phyloP scores from a whole-genome alignment of 1,140 invertebrate species.

The Apis laboriosa region DNA sequence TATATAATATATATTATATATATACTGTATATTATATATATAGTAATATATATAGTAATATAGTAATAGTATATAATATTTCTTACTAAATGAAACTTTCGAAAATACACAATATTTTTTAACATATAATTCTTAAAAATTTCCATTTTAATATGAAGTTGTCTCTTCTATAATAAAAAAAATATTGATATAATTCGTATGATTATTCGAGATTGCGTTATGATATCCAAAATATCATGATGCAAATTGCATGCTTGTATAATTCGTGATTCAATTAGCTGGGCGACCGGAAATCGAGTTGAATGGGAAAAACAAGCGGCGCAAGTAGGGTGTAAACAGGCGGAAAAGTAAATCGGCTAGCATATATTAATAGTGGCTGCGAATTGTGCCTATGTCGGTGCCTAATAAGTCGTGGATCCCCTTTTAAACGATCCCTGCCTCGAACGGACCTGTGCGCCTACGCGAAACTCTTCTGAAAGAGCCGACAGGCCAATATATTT shows the following conservation, averaged over 20 bases:
- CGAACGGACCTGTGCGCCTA: constrained; percentile 52
- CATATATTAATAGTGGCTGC: constrained; percentile 54
- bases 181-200: background rate
- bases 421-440: constrained; percentile 46
- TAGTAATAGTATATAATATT: too few relatives aligned
- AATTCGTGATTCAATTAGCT: constrained; percentile 12
- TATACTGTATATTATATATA: too few relatives aligned
- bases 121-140: too few relatives aligned
- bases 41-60: too few relatives aligned
- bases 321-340: constrained; percentile 23
- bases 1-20: too few relatives aligned
- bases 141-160: too few relatives aligned
- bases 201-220: background rate
- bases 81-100: too few relatives aligned
- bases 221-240: background rate
- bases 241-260: background rate
- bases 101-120: too few relatives aligned
- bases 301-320: background rate
- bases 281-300: background rate
- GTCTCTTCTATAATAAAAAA: too few relatives aligned
- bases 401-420: constrained; percentile 71
- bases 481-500: constrained; percentile 68
- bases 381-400: constrained; percentile 64
- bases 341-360: constrained; percentile 46
- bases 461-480: constrained; percentile 65